Base-by-base conservation (phyloP, 2,888 invertebrate species). In the Drosophila suboccidentalis region DNA sequence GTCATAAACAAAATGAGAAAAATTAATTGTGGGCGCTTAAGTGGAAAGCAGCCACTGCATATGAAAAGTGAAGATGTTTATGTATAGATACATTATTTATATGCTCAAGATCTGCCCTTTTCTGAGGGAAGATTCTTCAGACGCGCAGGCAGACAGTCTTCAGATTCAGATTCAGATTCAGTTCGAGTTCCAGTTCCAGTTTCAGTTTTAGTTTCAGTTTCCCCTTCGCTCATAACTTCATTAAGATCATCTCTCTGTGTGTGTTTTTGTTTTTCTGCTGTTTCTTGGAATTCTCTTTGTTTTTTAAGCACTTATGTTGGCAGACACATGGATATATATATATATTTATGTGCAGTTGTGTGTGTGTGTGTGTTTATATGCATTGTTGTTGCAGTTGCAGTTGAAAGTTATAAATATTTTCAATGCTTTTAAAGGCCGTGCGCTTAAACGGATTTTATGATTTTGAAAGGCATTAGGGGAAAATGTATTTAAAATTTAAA, bases 11-110 rank as follows among this genome's bases (percentile, higher is more conserved):
- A 29, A 59, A 66, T 32, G 68, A 54, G 55, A 59, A 69, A 72
- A 70, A 86, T 86, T 88, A 88, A 83, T 88, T 75, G 82, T 68
- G 53, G 64, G 51, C 70, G 86, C 88, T 74, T 80, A 82, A 83
- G 88, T 85, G 82, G 70, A 70, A 72, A 67, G 51, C 60, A 50
- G 63, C 2, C 13, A 11, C 17, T 19, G 11, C 9, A 13, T 6
- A 15, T 17, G 17, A 39, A 43, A 22, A 13, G 22, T 22, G 19
- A 19, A 15, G 11, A 59, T 43, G 58, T 66, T 54, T 75, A 62
- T 67, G 26, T 59, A 65, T 49, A 55, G 34, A 43, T 59, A 43
- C 34, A 36, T 34, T 32, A 46, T 61, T n/a, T 44, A 43, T 62
- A 49, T 62, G 50, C 17, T 26, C 8, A 44, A 54, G 34, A 59